Evolutionary conservation across 30 jellyfish, hydroid and myxozoan genomes (phyloP), one percentile per base, ranked within the genome.

Genomic region (Catostylus mosaicus): DNA sequence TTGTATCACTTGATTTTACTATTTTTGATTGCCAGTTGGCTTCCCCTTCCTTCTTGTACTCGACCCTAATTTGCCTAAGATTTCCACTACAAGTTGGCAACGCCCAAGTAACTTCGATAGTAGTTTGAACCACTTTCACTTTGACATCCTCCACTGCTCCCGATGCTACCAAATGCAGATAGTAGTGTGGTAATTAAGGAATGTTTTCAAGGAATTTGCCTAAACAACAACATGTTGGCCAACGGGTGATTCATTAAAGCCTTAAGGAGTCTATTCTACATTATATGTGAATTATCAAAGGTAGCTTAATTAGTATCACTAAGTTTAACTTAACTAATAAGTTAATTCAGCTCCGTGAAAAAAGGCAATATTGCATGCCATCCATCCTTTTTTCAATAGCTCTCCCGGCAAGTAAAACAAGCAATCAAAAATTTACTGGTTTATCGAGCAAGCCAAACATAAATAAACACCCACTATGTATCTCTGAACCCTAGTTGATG

Each of bases 101-200:
- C 1, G 2, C 18, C 85, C 85, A 73, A 4, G 85, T 38, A 34
- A 73, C 85, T 47, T 73, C 85, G 31, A 73, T 22, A 22, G 37
- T 51, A 32, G 36, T 61, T 3, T 72, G 26, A 7, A 11, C 47
- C 9, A 32, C 33, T 47, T 47, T 51, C 1, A 46, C 19, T 47
- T 60, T 33, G 19, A 73, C 22, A 22, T 30, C 30, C n/a, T 50
- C 37, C 16, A 73, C 61, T 8, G 57, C 32, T 7, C 73, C 85
- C 26, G n/a, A n/a, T n/a, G n/a, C n/a, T n/a, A 27, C 63, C 14
- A 48, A 40, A 40, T n/a, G n/a, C n/a, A 14, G 11, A 40, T 40
- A 40, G 11, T 5, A 40, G 14, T 40, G 14, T 14, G 14, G 54
- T 5, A 7, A 40, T 5, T 5, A 40, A 40, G 54, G 14, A 5